phyloP scores from a whole-genome alignment of 1,140 invertebrate species.

The Asobara japonica region DNA sequence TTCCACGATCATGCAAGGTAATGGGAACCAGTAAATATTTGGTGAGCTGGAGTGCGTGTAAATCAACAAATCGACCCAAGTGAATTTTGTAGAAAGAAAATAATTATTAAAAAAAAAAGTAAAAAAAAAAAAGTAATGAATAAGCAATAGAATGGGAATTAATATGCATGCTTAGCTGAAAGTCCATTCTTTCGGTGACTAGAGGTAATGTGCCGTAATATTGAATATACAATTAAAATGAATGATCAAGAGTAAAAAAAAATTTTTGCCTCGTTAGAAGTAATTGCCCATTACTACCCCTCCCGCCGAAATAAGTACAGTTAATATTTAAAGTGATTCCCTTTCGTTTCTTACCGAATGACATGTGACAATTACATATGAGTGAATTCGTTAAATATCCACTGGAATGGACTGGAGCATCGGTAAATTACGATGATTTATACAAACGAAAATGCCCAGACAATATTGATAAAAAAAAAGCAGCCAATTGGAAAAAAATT shows the following conservation, averaged over 20 bases:
- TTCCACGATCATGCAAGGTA: background rate
- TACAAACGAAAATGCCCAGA: background rate
- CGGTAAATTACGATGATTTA: background rate
- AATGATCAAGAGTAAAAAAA: background rate
- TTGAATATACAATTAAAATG: background rate
- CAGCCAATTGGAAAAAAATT: background rate
- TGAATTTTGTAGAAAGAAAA: conserved; percentile 32
- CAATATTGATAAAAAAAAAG: background rate
- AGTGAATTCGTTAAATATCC: too few species aligned
- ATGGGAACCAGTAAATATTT: background rate
- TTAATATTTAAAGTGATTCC: background rate
- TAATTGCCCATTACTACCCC: background rate
- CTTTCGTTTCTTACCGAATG: background rate
- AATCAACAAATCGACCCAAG: conserved; percentile 18
- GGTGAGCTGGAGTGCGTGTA: background rate
- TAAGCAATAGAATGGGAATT: conserved; percentile 13
- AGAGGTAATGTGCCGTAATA: conserved; percentile 31
- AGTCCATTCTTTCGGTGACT: conserved; percentile 37
- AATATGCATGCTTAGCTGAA: conserved; percentile 57
- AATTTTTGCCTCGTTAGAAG: background rate
- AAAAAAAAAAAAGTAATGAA: conserved; percentile 28
- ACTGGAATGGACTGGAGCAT: background rate
- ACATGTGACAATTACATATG: too few species aligned
- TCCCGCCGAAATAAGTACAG: background rate
- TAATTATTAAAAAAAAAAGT: conserved; percentile 38